Percentiles rank a stretch among this genome's conserved stretches.
Evolutionary conservation across 2,113 vertebrate genomes (phyloP).

Genomic region (Perca schrenkii): DNA sequence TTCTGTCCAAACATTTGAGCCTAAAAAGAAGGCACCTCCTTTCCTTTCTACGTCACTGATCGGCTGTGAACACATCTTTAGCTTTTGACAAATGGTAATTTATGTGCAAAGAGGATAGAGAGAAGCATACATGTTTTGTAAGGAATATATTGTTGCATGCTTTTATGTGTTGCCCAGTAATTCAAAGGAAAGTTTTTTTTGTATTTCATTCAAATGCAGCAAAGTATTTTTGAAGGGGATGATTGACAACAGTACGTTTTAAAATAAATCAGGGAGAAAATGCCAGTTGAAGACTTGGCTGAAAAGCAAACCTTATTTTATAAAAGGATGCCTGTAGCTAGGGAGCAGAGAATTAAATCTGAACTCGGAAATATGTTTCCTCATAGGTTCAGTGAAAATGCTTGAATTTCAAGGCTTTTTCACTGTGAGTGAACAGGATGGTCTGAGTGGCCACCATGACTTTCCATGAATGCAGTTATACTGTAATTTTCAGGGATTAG

Average conservation of each 20-base stretch:
- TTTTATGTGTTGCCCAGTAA: neutral
- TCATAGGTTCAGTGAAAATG: constrained; percentile 44
- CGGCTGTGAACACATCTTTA: constrained; percentile 5
- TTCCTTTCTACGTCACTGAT: constrained; percentile 32
- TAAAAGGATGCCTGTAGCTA: neutral
- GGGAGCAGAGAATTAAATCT: constrained; percentile 34
- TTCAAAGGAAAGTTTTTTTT: neutral
- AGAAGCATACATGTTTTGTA: neutral
- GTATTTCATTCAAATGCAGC: neutral
- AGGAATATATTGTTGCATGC: neutral
- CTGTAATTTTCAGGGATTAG: constrained; percentile 83
- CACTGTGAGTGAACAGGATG: constrained; percentile 41
- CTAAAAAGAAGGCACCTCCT: constrained; percentile 39
- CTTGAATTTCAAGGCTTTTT: constrained; percentile 42
- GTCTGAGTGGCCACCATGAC: constrained; percentile 58
- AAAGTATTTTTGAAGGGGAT: neutral
- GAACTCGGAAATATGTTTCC: constrained; percentile 42
- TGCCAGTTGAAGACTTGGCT: constrained; percentile 1
- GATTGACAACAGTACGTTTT: constrained; percentile 7
- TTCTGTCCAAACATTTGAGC: constrained; percentile 70
- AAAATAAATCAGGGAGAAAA: constrained; percentile 13
- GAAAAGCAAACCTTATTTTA: constrained; percentile 7
- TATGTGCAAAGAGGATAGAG: constrained; percentile 9
- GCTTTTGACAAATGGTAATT: constrained; percentile 37
- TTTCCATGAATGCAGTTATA: constrained; percentile 77